These are phyloP conservation scores for Misgurnus mizolepis DNA, from an alignment of 2,113 vertebrate genomes.

Conservation along the genomic window DNA sequence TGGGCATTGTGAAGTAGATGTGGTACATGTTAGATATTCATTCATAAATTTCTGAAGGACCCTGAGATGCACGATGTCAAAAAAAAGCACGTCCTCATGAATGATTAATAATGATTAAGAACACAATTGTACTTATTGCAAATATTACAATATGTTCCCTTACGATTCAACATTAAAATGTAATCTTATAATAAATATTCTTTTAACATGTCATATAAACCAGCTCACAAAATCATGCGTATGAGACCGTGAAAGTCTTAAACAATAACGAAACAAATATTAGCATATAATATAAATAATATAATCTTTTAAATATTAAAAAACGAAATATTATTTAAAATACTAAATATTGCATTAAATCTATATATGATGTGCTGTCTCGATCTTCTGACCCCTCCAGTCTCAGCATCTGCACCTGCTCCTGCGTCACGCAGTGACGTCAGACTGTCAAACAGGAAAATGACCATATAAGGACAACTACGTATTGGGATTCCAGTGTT, in stretches of 20 bases:
- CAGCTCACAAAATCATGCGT: neutral
- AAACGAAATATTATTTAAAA: neutral
- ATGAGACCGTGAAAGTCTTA: too few species aligned
- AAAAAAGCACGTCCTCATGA: neutral
- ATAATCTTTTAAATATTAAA: neutral
- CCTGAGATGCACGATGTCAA: neutral
- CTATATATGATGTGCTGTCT: neutral
- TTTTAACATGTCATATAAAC: neutral
- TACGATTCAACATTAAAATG: neutral
- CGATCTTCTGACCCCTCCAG: neutral
- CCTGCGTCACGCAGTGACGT: constrained; percentile 48
- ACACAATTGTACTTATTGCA: neutral
- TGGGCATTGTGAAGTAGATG: neutral
- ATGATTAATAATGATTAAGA: neutral
- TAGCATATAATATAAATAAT: neutral
- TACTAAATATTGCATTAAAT: neutral
- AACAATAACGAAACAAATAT: too few species aligned
- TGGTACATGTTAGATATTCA: constrained; percentile 45
- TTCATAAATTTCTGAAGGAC: constrained; percentile 55
- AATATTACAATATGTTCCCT: too few species aligned
- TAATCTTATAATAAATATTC: neutral
- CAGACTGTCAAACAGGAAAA: constrained; percentile 48
- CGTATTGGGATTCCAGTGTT: constrained; percentile 58
- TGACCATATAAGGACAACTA: constrained; percentile 61
- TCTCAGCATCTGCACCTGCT: constrained; percentile 33